These are phyloP conservation scores for Tupiocoris notatus DNA, from an alignment of 2,888 invertebrate genomes.

Conservation along the genomic window DNA sequence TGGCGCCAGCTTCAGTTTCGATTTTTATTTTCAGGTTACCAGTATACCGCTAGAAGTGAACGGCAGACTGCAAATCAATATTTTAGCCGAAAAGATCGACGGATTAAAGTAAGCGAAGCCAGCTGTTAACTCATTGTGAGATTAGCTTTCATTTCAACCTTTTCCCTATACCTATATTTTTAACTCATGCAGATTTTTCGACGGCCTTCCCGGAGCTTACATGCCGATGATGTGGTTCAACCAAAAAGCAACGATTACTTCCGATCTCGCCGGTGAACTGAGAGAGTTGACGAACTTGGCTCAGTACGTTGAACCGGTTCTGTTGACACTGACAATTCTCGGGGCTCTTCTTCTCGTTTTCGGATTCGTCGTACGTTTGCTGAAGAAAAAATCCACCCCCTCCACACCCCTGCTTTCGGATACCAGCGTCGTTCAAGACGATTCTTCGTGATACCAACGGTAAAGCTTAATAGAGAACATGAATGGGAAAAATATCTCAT, in stretches of 20 bases:
- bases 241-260: slow-evolving; percentile 64
- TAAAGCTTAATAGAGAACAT: too few species aligned
- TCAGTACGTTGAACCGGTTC: slow-evolving; percentile 25
- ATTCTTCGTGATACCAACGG: neutral
- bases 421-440: neutral
- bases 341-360: slow-evolving; percentile 28
- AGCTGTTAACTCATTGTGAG: too few species aligned
- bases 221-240: slow-evolving; percentile 80
- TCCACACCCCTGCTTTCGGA: slow-evolving; percentile 15
- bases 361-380: slow-evolving; percentile 10
- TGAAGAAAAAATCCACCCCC: neutral
- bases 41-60: slow-evolving; percentile 74
- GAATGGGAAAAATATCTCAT: too few species aligned
- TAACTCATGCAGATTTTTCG: slow-evolving; percentile 61
- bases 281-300: slow-evolving; percentile 53
- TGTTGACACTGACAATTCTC: slow-evolving; percentile 2
- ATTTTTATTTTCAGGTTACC: slow-evolving; percentile 56
- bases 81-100: slow-evolving; percentile 59
- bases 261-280: slow-evolving; percentile 60
- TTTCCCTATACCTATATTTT: slow-evolving; percentile 2
- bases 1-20: too few species aligned
- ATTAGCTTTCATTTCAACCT: too few species aligned
- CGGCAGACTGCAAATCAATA: slow-evolving; percentile 77
- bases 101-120: slow-evolving; percentile 61
- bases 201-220: slow-evolving; percentile 65